phyloP scores from a whole-genome alignment of 2,113 vertebrate genomes.

The Pterophyllum scalare region DNA sequence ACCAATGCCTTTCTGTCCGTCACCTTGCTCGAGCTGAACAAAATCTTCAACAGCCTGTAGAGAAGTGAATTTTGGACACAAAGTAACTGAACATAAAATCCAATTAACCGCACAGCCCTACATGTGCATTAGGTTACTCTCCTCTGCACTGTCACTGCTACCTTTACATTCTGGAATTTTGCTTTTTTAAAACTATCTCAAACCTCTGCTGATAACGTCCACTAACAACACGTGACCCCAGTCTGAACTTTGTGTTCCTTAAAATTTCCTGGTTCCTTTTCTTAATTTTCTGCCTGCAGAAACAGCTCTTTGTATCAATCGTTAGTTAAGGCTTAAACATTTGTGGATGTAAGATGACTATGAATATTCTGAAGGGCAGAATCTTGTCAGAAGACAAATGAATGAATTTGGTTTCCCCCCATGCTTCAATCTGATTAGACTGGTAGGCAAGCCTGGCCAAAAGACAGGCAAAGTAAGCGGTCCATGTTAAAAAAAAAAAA shows the following conservation, averaged over 20 bases:
- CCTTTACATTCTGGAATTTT: background rate
- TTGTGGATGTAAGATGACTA: background rate
- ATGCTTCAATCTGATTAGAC: background rate
- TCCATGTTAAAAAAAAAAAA: background rate
- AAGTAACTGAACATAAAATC: background rate
- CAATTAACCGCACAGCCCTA: background rate
- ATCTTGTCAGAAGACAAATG: conserved; percentile 7
- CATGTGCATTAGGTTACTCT: background rate
- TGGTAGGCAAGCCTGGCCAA: background rate
- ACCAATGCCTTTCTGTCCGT: background rate
- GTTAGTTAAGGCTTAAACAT: background rate
- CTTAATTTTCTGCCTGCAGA: background rate
- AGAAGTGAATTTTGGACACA: background rate
- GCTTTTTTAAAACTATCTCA: background rate
- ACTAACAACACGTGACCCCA: background rate
- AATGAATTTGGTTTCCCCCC: background rate
- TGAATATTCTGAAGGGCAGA: conserved; percentile 15
- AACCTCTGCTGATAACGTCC: background rate
- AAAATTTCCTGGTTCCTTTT: background rate
- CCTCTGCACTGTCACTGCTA: background rate
- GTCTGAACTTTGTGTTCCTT: background rate
- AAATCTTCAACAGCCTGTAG: background rate
- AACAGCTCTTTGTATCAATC: background rate
- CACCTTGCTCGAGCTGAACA: background rate
- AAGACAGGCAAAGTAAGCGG: background rate